phyloP scores from a whole-genome alignment of 1,140 invertebrate species.

The Galleria mellonella region DNA sequence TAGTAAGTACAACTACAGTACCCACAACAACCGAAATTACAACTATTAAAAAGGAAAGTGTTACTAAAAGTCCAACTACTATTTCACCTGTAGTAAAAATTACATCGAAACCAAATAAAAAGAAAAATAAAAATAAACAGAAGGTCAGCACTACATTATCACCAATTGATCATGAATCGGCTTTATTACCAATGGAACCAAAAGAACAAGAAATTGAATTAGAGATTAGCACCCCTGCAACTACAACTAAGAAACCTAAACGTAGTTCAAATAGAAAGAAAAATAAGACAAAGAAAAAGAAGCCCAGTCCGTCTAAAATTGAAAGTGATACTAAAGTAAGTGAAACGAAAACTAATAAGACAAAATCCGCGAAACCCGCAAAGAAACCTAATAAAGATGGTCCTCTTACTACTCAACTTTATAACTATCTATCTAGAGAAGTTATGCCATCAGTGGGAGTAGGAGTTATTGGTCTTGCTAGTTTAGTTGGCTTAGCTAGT shows the following conservation, averaged over 20 bases:
- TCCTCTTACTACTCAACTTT: slow-evolving; percentile 82
- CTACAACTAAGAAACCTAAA: slow-evolving; percentile 71
- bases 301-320: slow-evolving; percentile 24
- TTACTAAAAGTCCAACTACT: slow-evolving; percentile 18
- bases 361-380: slow-evolving; percentile 42
- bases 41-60: slow-evolving; percentile 34
- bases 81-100: slow-evolving; percentile 26
- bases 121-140: slow-evolving; percentile 55
- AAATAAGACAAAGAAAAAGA: slow-evolving; percentile 69
- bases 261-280: slow-evolving; percentile 63
- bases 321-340: slow-evolving; percentile 70
- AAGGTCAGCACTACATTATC: slow-evolving; percentile 30
- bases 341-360: slow-evolving; percentile 71
- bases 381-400: slow-evolving; percentile 68
- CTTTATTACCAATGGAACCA: slow-evolving; percentile 65
- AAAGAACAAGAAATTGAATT: slow-evolving; percentile 76
- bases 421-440: slow-evolving; percentile 85
- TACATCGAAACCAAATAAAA: slow-evolving; percentile 43
- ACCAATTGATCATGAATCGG: slow-evolving; percentile 41
- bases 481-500: slow-evolving; percentile 82
- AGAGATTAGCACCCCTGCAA: slow-evolving; percentile 64
- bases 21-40: slow-evolving; percentile 30
- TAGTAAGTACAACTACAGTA: slow-evolving; percentile 22
- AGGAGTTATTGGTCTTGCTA: slow-evolving; percentile 81
- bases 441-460: slow-evolving; percentile 87